Base-by-base conservation (phyloP, 2,888 invertebrate genomes). In the Amorpha juglandis region DNA sequence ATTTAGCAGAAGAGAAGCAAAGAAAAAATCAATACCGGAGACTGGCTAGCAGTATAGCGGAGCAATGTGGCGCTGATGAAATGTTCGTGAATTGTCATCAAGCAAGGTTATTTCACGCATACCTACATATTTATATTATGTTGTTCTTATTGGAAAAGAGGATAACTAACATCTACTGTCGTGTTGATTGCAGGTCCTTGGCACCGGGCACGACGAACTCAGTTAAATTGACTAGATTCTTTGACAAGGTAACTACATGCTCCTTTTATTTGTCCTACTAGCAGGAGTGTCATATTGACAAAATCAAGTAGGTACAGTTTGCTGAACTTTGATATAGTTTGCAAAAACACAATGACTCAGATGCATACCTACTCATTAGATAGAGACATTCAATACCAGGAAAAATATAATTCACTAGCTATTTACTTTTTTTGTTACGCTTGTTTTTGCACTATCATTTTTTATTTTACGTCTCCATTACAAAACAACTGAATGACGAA, bases 161-260 rank as follows among this genome's bases (percentile, higher is more conserved):
- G 2, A 27, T 3, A 27, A 3, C 4, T 42, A 62, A 62, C 42
- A 62, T 51, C 63, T 63, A 27, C 21, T 12, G 67, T 27, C 48
- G 62, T 16, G 69, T 69, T 68, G 64, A 65, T 89, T 93, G 83
- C 70, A 96, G 97, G 72, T 97, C 97, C 72, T 90, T 99, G 69
- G 97, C 98, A n/a, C 98, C 99, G 6, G 99, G 99, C 1, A 97
- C 98, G 4, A 98, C 98, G 67, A 98, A 98, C 84, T 96, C 98
- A 9, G 98, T 99, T 0, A 98, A 98, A 88, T 89, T 99, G 38
- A 97, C 97, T 1, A 95, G 98, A 80, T 99, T 99, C 92, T 98
- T 98, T 87, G 99, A 99, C 90, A 97, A 97, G 91, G 96, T 95
- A 71, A 55, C 75, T 76, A 65, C 21, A 62, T 38, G 7, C 0